A percentile compares a stretch with the other conserved stretches of the same genome.
phyloP scores from a whole-genome alignment of 2,797 vertebrate species.

The Periophthalmus magnuspinnatus region DNA sequence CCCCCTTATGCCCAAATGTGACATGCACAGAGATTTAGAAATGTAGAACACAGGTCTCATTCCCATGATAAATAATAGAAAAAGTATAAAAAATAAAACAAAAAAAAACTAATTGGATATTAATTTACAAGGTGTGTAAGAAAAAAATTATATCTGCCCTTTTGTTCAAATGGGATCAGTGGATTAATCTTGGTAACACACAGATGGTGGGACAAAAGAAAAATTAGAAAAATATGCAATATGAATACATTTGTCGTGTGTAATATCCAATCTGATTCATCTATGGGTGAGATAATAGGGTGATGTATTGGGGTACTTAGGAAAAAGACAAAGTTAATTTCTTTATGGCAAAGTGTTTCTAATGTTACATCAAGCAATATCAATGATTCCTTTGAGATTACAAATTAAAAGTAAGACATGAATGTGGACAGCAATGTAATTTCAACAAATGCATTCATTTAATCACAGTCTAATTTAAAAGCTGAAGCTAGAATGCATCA shows the following conservation, averaged over 20 bases:
- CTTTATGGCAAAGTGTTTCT: constrained; percentile 81
- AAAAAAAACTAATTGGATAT: background rate
- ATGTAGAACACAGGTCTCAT: constrained; percentile 50
- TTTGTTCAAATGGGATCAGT: constrained; percentile 83
- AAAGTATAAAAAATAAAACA: constrained; percentile 15
- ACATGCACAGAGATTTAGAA: constrained; percentile 33
- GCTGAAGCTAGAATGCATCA: constrained; percentile 51
- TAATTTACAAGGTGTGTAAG: constrained; percentile 61
- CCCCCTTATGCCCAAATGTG: constrained; percentile 53
- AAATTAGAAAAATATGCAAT: constrained; percentile 93
- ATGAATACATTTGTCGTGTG: constrained; percentile 88
- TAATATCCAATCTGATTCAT: constrained; percentile 88
- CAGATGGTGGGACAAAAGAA: constrained; percentile 89
- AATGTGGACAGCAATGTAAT: constrained; percentile 77
- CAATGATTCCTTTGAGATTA: constrained; percentile 78
- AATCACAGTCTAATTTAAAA: constrained; percentile 62
- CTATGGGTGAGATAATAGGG: constrained; percentile 84
- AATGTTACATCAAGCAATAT: constrained; percentile 75
- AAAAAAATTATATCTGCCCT: constrained; percentile 84
- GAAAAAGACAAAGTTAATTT: constrained; percentile 85
- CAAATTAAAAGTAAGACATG: constrained; percentile 80
- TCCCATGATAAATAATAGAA: constrained; percentile 46
- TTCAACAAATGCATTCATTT: constrained; percentile 67
- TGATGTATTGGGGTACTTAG: constrained; percentile 86
- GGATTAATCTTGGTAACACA: constrained; percentile 93